A percentile compares a stretch with the other conserved stretches of the same genome.
Conservation (phyloP, 2,888 invertebrate genomes). For the Ormia ochracea region DNA sequence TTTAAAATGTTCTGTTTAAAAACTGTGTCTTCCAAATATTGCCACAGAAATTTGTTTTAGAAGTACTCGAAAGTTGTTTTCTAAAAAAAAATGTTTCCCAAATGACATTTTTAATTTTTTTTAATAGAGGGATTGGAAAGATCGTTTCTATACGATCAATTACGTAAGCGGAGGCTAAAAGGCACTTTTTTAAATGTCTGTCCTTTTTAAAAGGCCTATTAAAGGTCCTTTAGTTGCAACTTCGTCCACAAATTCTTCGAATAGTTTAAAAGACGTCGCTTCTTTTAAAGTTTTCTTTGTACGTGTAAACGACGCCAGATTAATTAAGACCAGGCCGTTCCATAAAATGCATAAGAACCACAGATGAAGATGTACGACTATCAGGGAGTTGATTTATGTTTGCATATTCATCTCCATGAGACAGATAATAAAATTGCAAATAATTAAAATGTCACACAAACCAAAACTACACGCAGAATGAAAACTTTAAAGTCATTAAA, state of each 20-base stretch:
- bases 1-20: too few species aligned
- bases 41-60: too few species aligned
- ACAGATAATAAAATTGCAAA: conserved; percentile 11
- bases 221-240: not conserved
- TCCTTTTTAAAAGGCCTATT: not conserved
- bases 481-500: conserved; percentile 37
- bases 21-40: too few species aligned
- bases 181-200: not conserved
- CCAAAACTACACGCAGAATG: not conserved
- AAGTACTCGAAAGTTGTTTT: too few species aligned
- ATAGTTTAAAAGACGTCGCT: too few species aligned
- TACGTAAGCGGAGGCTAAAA: too few species aligned
- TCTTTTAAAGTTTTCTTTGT: too few species aligned
- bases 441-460: conserved; percentile 47
- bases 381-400: not conserved
- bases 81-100: not conserved
- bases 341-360: not conserved
- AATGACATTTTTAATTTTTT: not conserved
- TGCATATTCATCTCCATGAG: not conserved
- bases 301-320: not conserved
- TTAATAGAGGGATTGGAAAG: not conserved
- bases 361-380: not conserved
- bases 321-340: not conserved
- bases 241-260: not conserved
- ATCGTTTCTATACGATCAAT: not conserved